phyloP scores from a whole-genome alignment of 1,140 invertebrate genomes.

The Drosophila orena region DNA sequence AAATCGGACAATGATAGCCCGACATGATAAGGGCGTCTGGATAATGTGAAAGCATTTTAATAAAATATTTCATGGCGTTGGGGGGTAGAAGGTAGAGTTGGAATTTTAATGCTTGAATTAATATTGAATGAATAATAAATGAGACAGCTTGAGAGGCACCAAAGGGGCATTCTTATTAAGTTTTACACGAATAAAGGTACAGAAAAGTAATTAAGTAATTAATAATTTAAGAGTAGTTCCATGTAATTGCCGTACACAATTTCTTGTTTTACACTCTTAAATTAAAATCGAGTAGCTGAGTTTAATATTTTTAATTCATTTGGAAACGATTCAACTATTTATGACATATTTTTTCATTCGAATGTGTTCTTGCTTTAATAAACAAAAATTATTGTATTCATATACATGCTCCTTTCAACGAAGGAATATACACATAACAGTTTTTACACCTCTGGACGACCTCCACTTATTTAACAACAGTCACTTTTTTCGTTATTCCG shows the following conservation, averaged over 20 bases:
- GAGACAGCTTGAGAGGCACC: constrained; percentile 2
- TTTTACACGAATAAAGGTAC: constrained; percentile 2
- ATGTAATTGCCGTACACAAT: not conserved
- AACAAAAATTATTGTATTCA: constrained; percentile 1
- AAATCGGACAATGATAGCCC: constrained; percentile 52
- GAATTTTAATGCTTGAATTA: constrained; percentile 39
- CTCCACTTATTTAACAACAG: constrained; percentile 22
- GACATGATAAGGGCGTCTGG: constrained; percentile 51
- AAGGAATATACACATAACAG: not conserved
- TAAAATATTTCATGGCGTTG: constrained; percentile 28
- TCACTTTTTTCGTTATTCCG: constrained; percentile 37
- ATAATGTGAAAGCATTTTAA: constrained; percentile 41
- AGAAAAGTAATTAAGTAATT: constrained; percentile 5
- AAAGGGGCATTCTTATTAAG: constrained; percentile 8
- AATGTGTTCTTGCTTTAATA: not conserved
- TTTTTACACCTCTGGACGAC: constrained; percentile 15
- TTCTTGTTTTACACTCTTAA: not conserved
- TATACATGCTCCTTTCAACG: not conserved
- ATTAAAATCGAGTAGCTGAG: not conserved
- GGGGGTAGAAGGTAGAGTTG: not conserved
- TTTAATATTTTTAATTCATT: not conserved
- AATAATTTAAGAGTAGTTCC: not conserved
- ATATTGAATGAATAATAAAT: constrained; percentile 45
- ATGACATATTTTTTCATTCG: not conserved
- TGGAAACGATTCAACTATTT: not conserved